Base-by-base conservation (phyloP, 2,113 vertebrate genomes). In the Chelonoidis abingdonii region DNA sequence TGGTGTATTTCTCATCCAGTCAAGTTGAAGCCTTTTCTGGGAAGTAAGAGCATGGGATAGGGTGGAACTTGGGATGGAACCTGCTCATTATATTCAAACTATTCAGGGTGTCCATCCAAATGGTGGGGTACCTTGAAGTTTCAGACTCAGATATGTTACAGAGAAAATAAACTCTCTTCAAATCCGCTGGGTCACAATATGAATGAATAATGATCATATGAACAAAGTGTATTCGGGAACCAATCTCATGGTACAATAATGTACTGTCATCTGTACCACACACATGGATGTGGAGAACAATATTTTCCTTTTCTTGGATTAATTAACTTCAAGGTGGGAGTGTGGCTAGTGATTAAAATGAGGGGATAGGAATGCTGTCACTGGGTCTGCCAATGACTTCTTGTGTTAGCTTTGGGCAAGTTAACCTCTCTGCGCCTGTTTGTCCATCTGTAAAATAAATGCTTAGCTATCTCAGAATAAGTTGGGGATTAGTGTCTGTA, bases 381-480 rank as follows among this genome's bases (percentile, higher is more conserved):
- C 89, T 50, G 72, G 85, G 50, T 17, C 19, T 78, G 38, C 49
- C 89, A 53, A 62, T 85, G 80, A 44, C 29, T 92, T 86, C 83
- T 50, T 83, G 38, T 75, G 19, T 38, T 47, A 80, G 62, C 21
- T 9, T 88, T 88, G 65, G n/a, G 65, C 17, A n/a, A 38, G 35
- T 22, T 72, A 72, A 57, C 92, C 84, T 83, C 79, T 41, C 83
- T 16, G 6, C 50, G 53, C 50, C 95, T 87, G 5, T 89, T 94
- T 95, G 25, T 57, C 91, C 2, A 25, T 83, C 82, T 75, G 31
- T 87, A 88, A 87, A 88, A 27, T 29, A 95, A 91, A 11, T n/a
- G 17, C 89, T 86, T 84, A 47, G 78, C 38, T 93, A 0, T 50
- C 75, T 35, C 65, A 88, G 81, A 89, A 79, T 27, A 5, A 38